Percentiles rank a stretch among this genome's conserved stretches.
Evolutionary conservation across 2,113 vertebrate genomes (phyloP).

Genomic region (Microtus montanus): DNA sequence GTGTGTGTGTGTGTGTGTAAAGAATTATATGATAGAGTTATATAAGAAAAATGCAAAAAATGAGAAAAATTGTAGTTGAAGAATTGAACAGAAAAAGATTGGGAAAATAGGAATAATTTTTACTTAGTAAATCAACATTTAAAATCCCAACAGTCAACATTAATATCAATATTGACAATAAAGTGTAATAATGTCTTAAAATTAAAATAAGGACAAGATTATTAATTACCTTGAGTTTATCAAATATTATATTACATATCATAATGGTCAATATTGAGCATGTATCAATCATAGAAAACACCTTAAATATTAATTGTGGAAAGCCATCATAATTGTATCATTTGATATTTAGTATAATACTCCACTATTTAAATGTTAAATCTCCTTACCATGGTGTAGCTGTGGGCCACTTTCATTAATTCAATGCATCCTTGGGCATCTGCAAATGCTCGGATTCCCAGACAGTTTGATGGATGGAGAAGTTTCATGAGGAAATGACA

Average conservation of each 20-base stretch:
- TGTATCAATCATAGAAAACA: not conserved
- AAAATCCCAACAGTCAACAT: not conserved
- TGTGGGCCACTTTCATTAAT: slow-evolving; percentile 89
- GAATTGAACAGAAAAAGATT: not conserved
- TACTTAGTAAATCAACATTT: not conserved
- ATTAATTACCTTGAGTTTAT: not conserved
- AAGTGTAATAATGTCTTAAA: not conserved
- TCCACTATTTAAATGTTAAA: not conserved
- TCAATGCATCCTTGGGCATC: slow-evolving; percentile 90
- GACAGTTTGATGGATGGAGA: slow-evolving; percentile 89
- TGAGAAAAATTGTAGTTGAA: not conserved
- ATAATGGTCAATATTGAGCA: not conserved
- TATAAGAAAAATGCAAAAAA: not conserved
- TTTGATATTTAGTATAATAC: not conserved
- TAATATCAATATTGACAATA: not conserved
- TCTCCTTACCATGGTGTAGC: slow-evolving; percentile 89
- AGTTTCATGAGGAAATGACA: slow-evolving; percentile 90
- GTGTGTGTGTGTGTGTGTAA: no score
- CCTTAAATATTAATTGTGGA: not conserved
- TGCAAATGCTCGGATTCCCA: slow-evolving; percentile 89
- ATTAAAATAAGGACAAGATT: not conserved
- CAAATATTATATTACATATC: not conserved
- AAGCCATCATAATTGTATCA: not conserved
- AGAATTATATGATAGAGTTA: not conserved
- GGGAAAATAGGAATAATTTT: not conserved